These are phyloP conservation scores for Ennomos quercinarius DNA, from an alignment of 2,888 invertebrate genomes.

Conservation along the genomic window DNA sequence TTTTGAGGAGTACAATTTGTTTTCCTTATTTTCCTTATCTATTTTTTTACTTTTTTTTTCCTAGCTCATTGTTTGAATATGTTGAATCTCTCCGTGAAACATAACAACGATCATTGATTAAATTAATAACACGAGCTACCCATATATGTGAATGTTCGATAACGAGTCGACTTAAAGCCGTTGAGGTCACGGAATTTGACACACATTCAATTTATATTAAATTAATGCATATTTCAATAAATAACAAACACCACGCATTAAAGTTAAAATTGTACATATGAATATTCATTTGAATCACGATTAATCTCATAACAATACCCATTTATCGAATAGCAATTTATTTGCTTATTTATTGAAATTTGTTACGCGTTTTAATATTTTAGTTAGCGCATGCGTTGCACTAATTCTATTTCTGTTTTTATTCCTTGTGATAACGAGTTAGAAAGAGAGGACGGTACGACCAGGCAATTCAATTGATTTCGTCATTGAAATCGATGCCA, in stretches of 20 bases:
- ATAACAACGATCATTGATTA: conserved; percentile 28
- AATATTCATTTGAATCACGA: conserved; percentile 85
- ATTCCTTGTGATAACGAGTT: conserved; percentile 44
- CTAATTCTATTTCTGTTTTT: conserved; percentile 60
- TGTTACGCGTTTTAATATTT: conserved; percentile 75
- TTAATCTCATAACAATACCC: conserved; percentile 72
- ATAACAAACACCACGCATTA: conserved; percentile 58
- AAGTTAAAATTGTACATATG: conserved; percentile 70
- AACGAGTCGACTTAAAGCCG: conserved; percentile 42
- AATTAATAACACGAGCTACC: conserved; percentile 42
- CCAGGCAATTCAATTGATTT: conserved; percentile 68
- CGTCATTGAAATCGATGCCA: conserved; percentile 71
- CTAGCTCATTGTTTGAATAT: no score
- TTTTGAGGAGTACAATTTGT: no score
- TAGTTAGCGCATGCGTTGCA: conserved; percentile 56
- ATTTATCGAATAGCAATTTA: conserved; percentile 82
- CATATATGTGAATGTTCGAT: conserved; percentile 46
- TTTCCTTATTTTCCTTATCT: no score
- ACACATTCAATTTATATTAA: conserved; percentile 56
- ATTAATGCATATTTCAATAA: conserved; percentile 58
- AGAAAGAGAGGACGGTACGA: conserved; percentile 61
- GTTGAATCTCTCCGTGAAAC: not conserved
- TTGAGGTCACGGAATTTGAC: conserved; percentile 56
- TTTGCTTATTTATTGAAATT: conserved; percentile 84
- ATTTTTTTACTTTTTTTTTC: no score